Evolutionary conservation across 2,888 invertebrate species (phyloP), one percentile per base, ranked within the genome.

Genomic region (Mesochorus sp.): DNA sequence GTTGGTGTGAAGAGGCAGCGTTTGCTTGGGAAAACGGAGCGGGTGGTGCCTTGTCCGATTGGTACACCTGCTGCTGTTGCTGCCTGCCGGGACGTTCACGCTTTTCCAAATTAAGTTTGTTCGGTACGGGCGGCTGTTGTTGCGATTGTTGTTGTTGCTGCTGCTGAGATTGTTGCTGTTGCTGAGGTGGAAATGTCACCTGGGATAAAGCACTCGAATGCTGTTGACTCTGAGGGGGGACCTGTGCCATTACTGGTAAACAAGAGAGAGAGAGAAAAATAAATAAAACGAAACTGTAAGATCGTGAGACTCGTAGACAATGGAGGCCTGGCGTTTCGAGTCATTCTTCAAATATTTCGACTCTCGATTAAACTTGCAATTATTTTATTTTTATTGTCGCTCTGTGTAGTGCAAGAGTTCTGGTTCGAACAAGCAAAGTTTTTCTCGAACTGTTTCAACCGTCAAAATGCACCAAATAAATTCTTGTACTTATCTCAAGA

Each of bases 11-110:
- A 14, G 87, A 73, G 10, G 86, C 81, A 44, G 88, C 83, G 71
- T 87, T 89, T 17, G 88, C 80, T 78, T 88, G 88, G n/a, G 91
- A 87, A 68, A 91, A 90, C 26, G 91, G 89, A 19, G 90, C 89
- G 14, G 91, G 91, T 51, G 90, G 90, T 31, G 87, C 86, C 79
- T 90, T 90, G 66, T 90, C 90, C 19, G 85, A 81, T 70, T 89
- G 90, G 81, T 88, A 90, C 10, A 88, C 87, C 31, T 90, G 90
- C 59, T 90, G 90, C 71, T 91, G 87, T 28, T 90, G 90, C 59
- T 90, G 90, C 71, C 91, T 86, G 0, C 87, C 88, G 2, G 90
- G 87, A 6, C 91, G 87, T 59, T 91, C 91, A 1, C 91, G 88
- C 79, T 91, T 91, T 3, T 91, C 91, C 53, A 87, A 71, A 73